A percentile compares a stretch with the other conserved stretches of the same genome.
Conservation (phyloP, 2,797 vertebrate species). For the Sparus aurata region DNA sequence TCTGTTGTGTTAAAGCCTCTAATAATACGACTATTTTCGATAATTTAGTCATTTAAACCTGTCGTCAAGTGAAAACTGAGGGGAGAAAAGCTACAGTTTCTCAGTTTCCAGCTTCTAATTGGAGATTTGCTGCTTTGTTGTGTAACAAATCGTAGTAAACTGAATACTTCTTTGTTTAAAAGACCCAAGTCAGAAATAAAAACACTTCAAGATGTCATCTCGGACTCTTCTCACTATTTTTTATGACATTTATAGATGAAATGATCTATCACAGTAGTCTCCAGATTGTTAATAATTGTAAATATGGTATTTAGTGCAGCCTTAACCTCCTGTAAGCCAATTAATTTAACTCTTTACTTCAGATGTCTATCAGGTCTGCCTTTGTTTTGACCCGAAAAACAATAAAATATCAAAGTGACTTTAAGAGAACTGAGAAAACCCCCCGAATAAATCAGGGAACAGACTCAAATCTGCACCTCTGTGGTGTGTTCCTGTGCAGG, state of each 20-base stretch:
- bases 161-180: not conserved
- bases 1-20: too few relatives aligned
- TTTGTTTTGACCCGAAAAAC: not conserved
- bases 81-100: not conserved
- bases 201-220: too few relatives aligned
- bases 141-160: not conserved
- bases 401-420: not conserved
- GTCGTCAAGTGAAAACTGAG: not conserved
- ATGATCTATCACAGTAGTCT: not conserved
- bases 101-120: not conserved
- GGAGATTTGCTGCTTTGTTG: not conserved
- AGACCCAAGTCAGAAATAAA: not conserved
- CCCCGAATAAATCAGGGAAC: not conserved
- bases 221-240: not conserved
- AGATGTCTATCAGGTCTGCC: not conserved
- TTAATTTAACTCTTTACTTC: not conserved
- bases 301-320: not conserved
- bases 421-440: not conserved
- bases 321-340: not conserved
- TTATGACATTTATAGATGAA: not conserved
- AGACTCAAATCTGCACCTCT: not conserved
- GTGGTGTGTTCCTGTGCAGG: conserved; percentile 1
- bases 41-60: not conserved
- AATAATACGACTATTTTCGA: too few relatives aligned
- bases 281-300: not conserved